phyloP scores from a whole-genome alignment of 2,797 vertebrate species.

The Gymnothorax javanicus region DNA sequence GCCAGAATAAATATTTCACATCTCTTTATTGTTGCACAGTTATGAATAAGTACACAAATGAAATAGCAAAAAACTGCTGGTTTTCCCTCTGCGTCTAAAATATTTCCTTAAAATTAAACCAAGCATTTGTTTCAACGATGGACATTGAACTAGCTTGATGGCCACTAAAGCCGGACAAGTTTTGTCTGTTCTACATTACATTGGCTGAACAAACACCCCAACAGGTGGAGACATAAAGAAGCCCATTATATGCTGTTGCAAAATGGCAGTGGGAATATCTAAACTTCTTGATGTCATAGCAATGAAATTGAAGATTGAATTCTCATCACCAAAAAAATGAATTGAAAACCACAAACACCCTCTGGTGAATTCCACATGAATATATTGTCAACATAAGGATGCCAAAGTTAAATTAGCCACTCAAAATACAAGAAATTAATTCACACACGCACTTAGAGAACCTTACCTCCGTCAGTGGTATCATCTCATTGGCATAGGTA shows the following conservation, averaged over 20 bases:
- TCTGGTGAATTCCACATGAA: neutral
- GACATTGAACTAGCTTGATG: neutral
- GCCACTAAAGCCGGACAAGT: neutral
- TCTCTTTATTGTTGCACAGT: neutral
- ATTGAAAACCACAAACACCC: neutral
- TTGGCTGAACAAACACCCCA: neutral
- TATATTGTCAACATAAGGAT: neutral
- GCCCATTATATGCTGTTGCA: neutral
- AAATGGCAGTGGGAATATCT: neutral
- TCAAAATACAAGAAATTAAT: neutral
- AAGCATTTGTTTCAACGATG: neutral
- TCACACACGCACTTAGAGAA: neutral
- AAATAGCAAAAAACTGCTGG: neutral
- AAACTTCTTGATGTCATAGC: neutral
- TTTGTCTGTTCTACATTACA: neutral
- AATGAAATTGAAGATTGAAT: neutral
- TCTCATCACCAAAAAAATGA: neutral
- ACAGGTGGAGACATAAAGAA: neutral
- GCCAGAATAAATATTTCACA: slow-evolving; percentile 25
- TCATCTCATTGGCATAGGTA: slow-evolving; percentile 79
- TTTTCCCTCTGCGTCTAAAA: neutral
- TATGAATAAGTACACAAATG: neutral
- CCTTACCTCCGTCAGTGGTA: slow-evolving; percentile 84
- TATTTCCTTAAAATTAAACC: neutral
- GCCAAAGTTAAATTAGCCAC: neutral